These are phyloP conservation scores for Coleophora flavipennella DNA, from an alignment of 2,888 invertebrate genomes.

Conservation along the genomic window DNA sequence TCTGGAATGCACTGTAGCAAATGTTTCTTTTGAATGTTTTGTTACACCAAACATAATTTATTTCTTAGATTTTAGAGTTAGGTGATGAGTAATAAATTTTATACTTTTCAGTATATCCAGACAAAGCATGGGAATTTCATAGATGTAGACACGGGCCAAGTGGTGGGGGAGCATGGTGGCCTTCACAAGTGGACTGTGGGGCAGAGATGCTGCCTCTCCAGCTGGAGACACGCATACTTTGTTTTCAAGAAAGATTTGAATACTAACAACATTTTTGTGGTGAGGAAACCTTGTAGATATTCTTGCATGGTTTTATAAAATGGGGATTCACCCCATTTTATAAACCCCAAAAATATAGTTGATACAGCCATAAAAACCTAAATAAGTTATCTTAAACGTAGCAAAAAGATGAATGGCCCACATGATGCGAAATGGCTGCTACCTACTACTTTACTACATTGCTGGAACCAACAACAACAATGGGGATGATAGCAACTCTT, in stretches of 20 bases:
- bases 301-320: too few relatives aligned
- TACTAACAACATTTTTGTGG: slow-evolving; percentile 85
- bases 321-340: too few relatives aligned
- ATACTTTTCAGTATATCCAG: slow-evolving; percentile 80
- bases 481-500: too few relatives aligned
- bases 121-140: slow-evolving; percentile 85
- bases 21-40: not conserved
- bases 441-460: too few relatives aligned
- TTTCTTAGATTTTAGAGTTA: too few relatives aligned
- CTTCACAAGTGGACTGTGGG: slow-evolving; percentile 96
- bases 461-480: too few relatives aligned
- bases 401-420: too few relatives aligned
- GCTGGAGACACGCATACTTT: slow-evolving; percentile 78
- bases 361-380: too few relatives aligned
- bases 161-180: slow-evolving; percentile 87
- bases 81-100: not conserved
- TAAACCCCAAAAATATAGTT: too few relatives aligned
- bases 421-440: too few relatives aligned
- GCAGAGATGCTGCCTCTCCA: slow-evolving; percentile 82
- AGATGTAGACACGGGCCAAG: slow-evolving; percentile 82
- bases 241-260: slow-evolving; percentile 79
- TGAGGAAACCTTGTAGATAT: slow-evolving; percentile 39
- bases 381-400: too few relatives aligned
- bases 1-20: too few relatives aligned
- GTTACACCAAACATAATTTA: not conserved